Evolutionary conservation across 2,113 vertebrate species (phyloP), one percentile per base, ranked within the genome.

Genomic region (Python bivittatus): DNA sequence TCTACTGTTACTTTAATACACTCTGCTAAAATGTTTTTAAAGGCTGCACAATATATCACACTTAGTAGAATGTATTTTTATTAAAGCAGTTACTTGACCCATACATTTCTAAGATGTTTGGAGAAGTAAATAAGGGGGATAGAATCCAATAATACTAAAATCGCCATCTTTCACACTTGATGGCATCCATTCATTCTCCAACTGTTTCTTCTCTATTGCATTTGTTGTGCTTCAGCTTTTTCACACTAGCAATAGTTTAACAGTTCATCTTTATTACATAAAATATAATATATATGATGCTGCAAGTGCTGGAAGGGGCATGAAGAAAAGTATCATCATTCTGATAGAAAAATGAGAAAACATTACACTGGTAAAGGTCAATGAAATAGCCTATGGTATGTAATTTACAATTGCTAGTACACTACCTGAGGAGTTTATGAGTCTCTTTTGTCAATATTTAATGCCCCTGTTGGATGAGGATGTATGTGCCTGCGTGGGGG

Each of bases 61-160:
- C 90, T 79, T 93, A 92, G 22, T 38, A 42, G 1, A 92, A 48
- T 64, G 48, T 90, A 88, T 23, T 17, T 20, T 87, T 93, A 64
- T 1, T 23, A 9, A 90, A 94, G 33, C 33, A 91, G 64, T 90
- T 3, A 48, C 79, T 86, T 85, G 8, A 54, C 54, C 15, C 64
- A 54, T 94, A 88, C 0, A 92, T 93, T 57, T 10, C 44, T 92
- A 53, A 92, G 38, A 15, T n/a, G 91, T 48, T 93, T 91, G 8
- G 84, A 89, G 79, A 83, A 84, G 84, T 33, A 64, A 90, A 92
- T 92, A 33, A 42, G 25, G 9, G 10, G 25, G 22, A 27, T 6
- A 38, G 44, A 85, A 6, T 79, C n/a, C 1, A 9, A 17, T 89
- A 56, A 87, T 88, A 53, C 44, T 91, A 56, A 72, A 38, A 38